Base-by-base conservation (phyloP, 2,797 vertebrate species). In the Bradypus variegatus region DNA sequence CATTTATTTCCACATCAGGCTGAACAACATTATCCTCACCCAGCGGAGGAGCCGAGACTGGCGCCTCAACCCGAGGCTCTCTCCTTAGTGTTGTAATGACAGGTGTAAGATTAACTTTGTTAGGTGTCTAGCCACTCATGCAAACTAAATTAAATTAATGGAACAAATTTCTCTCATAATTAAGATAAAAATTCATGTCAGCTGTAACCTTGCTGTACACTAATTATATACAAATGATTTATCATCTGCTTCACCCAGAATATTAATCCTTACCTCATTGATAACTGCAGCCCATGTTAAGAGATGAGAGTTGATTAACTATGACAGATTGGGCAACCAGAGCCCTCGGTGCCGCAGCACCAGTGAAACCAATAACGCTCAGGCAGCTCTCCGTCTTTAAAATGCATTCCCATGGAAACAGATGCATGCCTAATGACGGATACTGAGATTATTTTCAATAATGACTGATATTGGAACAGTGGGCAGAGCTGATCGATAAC, bases 61-160 rank as follows among this genome's bases (percentile, higher is more conserved):
- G 94, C 23, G 95, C 97, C 96, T 97, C 95, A 96, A 96, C 97
- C 97, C 93, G 95, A 96, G 96, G 96, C 96, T 97, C 97, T 97
- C 97, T 97, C 97, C 97, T 97, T 97, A 97, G 97, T 94, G 95
- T 95, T 97, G 96, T 97, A 97, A 98, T 99, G 99, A 99, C 99
- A 99, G 98, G 98, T 99, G 98, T 98, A 98, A 98, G 98, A 99
- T 99, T 98, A 99, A 99, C 98, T 99, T 98, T 98, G 98, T 98
- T 99, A 98, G 98, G 98, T 97, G 97, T 98, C 97, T 97, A 97
- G 97, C 97, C 97, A 98, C 98, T 98, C 98, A 98, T 98, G 98
- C 98, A 98, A 98, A 98, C 97, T 98, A 98, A 99, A 99, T 99
- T 99, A 99, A 99, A 98, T 99, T 99, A 99, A 99, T 99, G 98